Evolutionary conservation across 35 echinoderm and acorn worm species (phyloP).

Genomic region (Hemicentrotus pulcherrimus): DNA sequence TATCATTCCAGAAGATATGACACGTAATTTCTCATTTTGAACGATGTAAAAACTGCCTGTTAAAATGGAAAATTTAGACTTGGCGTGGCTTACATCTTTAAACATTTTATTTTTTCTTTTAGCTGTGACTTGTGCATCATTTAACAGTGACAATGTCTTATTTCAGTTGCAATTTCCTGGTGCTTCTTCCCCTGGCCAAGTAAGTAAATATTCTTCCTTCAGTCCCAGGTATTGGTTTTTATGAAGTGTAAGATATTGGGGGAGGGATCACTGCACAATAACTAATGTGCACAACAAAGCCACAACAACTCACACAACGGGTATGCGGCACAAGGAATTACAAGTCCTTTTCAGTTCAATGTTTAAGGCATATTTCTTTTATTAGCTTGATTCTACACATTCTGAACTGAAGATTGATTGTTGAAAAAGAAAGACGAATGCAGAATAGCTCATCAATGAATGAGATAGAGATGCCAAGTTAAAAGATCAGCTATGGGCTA

Average conservation of each 20-base stretch:
- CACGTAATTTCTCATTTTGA: no score
- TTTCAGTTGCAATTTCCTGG: constrained; percentile 31
- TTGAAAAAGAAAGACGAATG: not conserved
- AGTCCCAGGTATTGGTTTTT: not conserved
- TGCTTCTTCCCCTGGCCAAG: not conserved
- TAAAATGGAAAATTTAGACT: not conserved
- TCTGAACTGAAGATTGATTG: not conserved
- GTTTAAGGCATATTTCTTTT: not conserved
- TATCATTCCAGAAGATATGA: no score
- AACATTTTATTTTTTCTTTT: not conserved
- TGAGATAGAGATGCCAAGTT: no score
- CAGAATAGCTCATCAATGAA: no score
- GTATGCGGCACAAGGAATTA: no score
- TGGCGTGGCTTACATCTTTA: not conserved
- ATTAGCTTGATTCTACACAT: not conserved
- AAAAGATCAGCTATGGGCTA: no score
- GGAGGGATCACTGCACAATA: no score
- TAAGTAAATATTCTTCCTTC: not conserved
- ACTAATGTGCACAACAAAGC: no score
- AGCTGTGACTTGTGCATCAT: not conserved
- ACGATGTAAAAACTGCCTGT: not conserved
- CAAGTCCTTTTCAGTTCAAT: not conserved
- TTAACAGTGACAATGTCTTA: constrained; percentile 4
- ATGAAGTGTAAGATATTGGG: not conserved
- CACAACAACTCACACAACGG: no score